Evolutionary conservation across 2,888 invertebrate species (phyloP).

Genomic region (Cephus runcator): DNA sequence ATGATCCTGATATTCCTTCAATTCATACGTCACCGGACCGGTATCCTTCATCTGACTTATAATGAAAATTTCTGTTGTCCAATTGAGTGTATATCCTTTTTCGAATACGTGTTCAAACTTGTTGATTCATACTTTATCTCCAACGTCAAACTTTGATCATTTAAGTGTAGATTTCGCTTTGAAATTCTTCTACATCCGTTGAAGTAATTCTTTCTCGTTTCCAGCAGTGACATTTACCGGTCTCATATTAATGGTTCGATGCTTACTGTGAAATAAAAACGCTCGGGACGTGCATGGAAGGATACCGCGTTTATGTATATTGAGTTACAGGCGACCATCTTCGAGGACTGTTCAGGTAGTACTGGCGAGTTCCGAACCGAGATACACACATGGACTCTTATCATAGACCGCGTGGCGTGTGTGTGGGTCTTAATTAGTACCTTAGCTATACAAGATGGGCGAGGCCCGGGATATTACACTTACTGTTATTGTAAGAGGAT

Average conservation of each 20-base stretch:
- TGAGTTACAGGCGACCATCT: too few relatives aligned
- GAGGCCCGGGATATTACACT: constrained; percentile 2
- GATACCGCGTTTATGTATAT: too few relatives aligned
- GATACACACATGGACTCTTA: too few relatives aligned
- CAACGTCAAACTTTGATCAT: constrained; percentile 25
- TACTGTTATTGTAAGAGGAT: constrained; percentile 45
- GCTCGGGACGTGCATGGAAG: too few relatives aligned
- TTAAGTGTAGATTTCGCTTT: not conserved
- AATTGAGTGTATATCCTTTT: constrained; percentile 26
- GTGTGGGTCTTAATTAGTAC: too few relatives aligned
- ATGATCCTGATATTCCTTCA: not conserved
- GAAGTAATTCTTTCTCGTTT: not conserved
- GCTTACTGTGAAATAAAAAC: constrained; percentile 31
- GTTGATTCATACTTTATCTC: constrained; percentile 20
- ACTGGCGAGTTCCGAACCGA: too few relatives aligned
- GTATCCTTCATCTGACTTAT: constrained; percentile 18
- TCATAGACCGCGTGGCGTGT: too few relatives aligned
- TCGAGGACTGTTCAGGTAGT: too few relatives aligned
- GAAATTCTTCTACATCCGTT: not conserved
- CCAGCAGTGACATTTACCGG: not conserved
- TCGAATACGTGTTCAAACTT: constrained; percentile 20
- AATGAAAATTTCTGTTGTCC: constrained; percentile 25
- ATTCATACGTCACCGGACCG: not conserved
- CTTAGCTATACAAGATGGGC: too few relatives aligned
- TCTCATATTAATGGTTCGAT: constrained; percentile 51